These are phyloP conservation scores for Syncerus caffer DNA, from an alignment of 2,797 vertebrate species.

Conservation along the genomic window DNA sequence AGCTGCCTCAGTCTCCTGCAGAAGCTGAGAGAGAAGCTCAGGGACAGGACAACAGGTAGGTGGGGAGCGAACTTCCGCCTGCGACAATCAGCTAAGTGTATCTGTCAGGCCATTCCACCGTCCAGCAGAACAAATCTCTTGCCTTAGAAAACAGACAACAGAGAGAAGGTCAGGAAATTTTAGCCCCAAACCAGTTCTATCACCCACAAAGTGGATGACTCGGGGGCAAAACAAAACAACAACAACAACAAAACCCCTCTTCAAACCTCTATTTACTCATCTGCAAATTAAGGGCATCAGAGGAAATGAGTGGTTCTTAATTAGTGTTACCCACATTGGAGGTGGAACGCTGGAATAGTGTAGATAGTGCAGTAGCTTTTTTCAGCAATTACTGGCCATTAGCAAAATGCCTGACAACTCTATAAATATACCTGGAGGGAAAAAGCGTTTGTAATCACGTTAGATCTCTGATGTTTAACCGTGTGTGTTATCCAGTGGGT, in stretches of 20 bases:
- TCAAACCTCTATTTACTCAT: not conserved
- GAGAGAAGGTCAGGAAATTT: not conserved
- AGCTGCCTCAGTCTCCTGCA: conserved; percentile 14
- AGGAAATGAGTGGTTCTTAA: not conserved
- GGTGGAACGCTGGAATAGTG: not conserved
- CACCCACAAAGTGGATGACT: not conserved
- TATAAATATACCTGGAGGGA: not conserved
- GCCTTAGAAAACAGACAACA: conserved; percentile 1
- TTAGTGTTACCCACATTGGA: not conserved
- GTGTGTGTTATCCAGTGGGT: not conserved
- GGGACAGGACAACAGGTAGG: not conserved
- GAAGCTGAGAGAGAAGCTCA: not conserved
- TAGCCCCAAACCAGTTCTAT: not conserved
- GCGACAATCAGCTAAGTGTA: not conserved
- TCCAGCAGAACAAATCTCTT: not conserved
- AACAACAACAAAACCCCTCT: not conserved
- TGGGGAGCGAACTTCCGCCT: not conserved
- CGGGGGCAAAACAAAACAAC: not conserved
- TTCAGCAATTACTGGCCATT: not conserved
- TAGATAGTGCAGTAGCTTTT: not conserved
- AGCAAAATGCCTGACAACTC: not conserved
- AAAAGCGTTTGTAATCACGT: not conserved
- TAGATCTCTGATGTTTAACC: not conserved
- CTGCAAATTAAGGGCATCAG: not conserved
- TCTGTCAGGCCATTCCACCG: not conserved